Evolutionary conservation across 2,113 vertebrate genomes (phyloP), one percentile per base, ranked within the genome.

Genomic region (Micronycteris hirsuta): DNA sequence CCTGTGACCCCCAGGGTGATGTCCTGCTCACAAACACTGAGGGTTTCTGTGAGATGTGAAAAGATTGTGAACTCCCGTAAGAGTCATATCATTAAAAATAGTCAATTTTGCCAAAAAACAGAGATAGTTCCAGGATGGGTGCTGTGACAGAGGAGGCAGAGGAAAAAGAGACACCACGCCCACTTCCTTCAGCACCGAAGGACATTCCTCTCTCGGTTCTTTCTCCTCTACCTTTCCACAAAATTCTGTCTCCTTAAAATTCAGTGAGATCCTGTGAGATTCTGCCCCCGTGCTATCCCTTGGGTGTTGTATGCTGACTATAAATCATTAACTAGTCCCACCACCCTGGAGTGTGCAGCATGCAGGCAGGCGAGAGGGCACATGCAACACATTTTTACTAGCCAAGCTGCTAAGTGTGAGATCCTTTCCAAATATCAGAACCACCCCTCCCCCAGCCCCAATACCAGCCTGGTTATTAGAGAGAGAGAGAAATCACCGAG

Each of bases 31-130:
- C 90, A 96, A 95, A 89, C n/a, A 84, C 83, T 49, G 52, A 95
- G 63, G 41, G 73, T 73, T 96, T 96, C 93, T 96, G 43, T 71
- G 77, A 96, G 89, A 85, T 97, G 87, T 85, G 63, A 97, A 95
- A 92, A n/a, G n/a, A 76, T 90, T 93, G 70, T 77, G 86, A 89
- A 97, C 89, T 71, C 94, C 94, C 61, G 91, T 89, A 91, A 88
- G 33, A 88, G 86, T 89, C 36, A 24, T 58, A 80, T 74, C 95
- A 92, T 92, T 96, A 54, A 93, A 96, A 93, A 56, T 7, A 52
- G 65, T 63, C 45, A 52, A 65, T 82, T 83, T 74, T 89, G 61
- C 91, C 93, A 94, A 96, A 86, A 95, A 97, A n/a, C n/a, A 83
- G 68, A 94, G 9, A 58, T 49, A 86, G 71, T 73, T 93, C 63